Evolutionary conservation across 1,140 invertebrate genomes (phyloP), one percentile per base, ranked within the genome.

Genomic region (Bombus huntii): DNA sequence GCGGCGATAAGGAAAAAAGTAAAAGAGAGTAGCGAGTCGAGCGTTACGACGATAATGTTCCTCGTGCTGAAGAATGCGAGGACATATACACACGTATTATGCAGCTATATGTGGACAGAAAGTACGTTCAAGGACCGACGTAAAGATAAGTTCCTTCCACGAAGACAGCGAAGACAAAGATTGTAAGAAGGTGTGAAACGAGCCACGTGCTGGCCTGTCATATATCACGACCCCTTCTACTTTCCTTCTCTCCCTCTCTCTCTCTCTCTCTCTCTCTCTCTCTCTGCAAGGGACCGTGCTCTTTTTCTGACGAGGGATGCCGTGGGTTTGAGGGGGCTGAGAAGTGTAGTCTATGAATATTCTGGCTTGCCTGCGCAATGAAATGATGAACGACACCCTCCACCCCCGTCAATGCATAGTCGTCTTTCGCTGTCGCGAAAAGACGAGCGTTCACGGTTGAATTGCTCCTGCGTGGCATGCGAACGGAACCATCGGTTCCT

Each of bases 281-380:
- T 44, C 5, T 47, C 62, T 25, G 22, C 2, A 15, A 15, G 12
- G 71, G 4, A 39, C 37, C 85, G 62, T n/a, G 72, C 72, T 81
- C 71, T 86, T 59, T 70, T 70, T 75, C 70, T 42, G 81, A 82
- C 18, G 86, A 68, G 71, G 75, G 68, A 80, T 79, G 86, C 74
- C 22, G 66, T 76, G 73, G 53, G 62, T 76, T 72, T 31, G 34
- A 39, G 62, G 86, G 85, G 86, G 22, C 37, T 73, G 75, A 80
- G 71, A 81, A 85, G 77, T 74, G 85, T 80, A 93, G 91, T 94
- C 93, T 92, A 94, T 94, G 94, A 95, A 95, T 95, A 95, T 94
- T 94, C 93, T 89, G 86, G 90, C 89, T 90, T 90, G 84, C 90
- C 79, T 83, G 85, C 86, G 89, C 90, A 92, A 92, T 90, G 86